These are phyloP conservation scores for Callaeas wilsoni DNA, from an alignment of 2,113 vertebrate species.

Conservation along the genomic window DNA sequence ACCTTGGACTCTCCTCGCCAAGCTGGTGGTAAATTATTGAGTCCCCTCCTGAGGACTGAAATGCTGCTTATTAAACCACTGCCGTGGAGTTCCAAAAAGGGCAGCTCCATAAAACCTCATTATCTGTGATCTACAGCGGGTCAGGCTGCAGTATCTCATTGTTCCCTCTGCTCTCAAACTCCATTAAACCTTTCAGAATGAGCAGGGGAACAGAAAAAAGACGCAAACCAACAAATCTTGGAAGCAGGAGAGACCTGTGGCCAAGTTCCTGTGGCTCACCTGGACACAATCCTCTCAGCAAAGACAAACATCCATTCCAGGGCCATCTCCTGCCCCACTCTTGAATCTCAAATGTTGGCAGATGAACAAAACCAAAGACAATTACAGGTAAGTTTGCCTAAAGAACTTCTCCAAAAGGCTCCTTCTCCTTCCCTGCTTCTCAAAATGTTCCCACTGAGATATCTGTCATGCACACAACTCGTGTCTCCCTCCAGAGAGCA, in stretches of 20 bases:
- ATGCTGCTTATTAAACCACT: background rate
- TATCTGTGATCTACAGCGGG: background rate
- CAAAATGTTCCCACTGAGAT: background rate
- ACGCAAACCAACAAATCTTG: background rate
- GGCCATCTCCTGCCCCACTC: background rate
- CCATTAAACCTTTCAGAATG: background rate
- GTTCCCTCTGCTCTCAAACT: background rate
- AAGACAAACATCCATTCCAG: background rate
- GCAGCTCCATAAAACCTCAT: background rate
- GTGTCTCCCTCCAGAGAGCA: background rate
- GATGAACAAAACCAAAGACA: background rate
- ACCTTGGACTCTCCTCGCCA: background rate
- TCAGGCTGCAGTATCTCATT: background rate
- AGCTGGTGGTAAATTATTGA: background rate
- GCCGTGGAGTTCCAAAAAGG: background rate
- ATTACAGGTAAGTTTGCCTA: background rate
- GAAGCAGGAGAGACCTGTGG: background rate
- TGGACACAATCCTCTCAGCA: background rate
- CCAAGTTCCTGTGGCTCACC: background rate
- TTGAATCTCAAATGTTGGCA: background rate
- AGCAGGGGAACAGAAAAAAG: background rate
- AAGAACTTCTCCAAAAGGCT: background rate
- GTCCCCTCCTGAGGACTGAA: background rate
- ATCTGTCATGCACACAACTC: fast-evolving
- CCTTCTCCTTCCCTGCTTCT: background rate